phyloP scores from a whole-genome alignment of 2,113 vertebrate genomes.

The Chroicocephalus ridibundus region DNA sequence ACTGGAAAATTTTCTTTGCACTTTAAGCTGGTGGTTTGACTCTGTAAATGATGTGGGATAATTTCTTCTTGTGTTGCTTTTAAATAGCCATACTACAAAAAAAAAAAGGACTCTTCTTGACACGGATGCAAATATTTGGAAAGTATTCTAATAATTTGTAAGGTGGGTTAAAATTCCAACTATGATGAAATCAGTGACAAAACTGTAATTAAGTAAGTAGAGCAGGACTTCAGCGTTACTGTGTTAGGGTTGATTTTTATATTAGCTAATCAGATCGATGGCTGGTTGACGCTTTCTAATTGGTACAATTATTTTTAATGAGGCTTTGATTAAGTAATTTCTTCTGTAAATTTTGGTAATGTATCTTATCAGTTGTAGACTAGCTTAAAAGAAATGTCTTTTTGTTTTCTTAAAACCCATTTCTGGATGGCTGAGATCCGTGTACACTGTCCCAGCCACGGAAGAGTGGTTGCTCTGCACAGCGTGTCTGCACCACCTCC shows the following conservation, averaged over 20 bases:
- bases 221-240: background rate
- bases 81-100: background rate
- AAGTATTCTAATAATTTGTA: background rate
- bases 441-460: rapidly evolving
- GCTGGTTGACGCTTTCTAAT: background rate
- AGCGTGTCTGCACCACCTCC: background rate
- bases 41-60: background rate
- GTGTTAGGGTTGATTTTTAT: background rate
- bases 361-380: background rate
- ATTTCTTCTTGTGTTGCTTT: background rate
- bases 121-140: background rate
- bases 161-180: background rate
- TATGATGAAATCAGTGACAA: background rate
- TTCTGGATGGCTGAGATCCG: background rate
- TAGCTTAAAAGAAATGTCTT: background rate
- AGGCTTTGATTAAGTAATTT: constrained; percentile 7
- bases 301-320: background rate
- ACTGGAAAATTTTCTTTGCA: background rate
- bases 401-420: background rate
- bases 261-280: background rate
- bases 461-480: background rate
- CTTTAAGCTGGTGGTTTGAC: background rate
- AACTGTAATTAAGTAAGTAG: background rate
- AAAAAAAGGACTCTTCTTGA: background rate
- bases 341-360: background rate